These are phyloP conservation scores for Squalus acanthias DNA, from an alignment of 2,797 vertebrate species.

Conservation along the genomic window DNA sequence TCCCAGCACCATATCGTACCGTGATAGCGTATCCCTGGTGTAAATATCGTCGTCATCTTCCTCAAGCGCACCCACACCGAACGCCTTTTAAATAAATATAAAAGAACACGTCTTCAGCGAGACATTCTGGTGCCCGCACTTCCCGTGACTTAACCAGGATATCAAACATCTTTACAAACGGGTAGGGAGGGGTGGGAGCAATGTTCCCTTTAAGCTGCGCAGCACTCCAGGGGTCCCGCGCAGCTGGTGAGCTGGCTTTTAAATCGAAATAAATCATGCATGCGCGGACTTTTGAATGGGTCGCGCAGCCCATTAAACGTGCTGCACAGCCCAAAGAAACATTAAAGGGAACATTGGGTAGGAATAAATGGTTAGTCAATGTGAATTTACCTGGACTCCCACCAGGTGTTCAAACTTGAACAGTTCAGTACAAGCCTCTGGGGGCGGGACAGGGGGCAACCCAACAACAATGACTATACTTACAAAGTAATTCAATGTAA, in stretches of 20 bases:
- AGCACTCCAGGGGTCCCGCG: no score
- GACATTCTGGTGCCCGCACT: neutral
- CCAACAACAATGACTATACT: neutral
- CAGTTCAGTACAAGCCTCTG: no score
- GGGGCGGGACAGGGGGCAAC: no score
- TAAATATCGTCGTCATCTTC: slow-evolving; percentile 94
- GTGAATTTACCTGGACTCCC: neutral
- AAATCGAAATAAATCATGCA: no score
- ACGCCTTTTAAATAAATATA: slow-evolving; percentile 63
- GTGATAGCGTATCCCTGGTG: slow-evolving; percentile 75
- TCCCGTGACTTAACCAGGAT: neutral
- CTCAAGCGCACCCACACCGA: slow-evolving; percentile 87
- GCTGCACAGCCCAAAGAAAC: no score
- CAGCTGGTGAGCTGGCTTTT: no score
- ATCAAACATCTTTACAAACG: neutral
- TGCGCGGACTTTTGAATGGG: no score
- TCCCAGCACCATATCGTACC: slow-evolving; percentile 74
- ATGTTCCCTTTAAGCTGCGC: no score
- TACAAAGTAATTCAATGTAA: neutral
- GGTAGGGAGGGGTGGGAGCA: no score
- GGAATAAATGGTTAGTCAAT: neutral
- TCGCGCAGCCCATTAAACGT: no score
- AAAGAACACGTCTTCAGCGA: neutral
- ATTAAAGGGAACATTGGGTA: no score
- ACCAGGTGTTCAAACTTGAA: neutral